A percentile compares a stretch with the other conserved stretches of the same genome.
phyloP scores from a whole-genome alignment of 2,113 vertebrate species.

The Falco punctatus region DNA sequence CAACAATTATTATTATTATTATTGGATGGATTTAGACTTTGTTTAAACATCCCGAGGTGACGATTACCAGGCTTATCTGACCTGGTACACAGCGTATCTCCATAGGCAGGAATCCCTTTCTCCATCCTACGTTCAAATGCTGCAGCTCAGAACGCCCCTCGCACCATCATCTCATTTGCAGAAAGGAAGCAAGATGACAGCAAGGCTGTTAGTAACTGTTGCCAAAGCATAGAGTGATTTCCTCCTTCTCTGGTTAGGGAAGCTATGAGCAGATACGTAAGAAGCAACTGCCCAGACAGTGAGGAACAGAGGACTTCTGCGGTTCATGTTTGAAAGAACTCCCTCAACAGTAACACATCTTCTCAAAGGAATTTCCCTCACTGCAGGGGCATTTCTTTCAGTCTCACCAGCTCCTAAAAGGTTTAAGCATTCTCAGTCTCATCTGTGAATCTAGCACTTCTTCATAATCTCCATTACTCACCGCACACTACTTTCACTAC shows the following conservation, averaged over 20 bases:
- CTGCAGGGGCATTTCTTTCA: not conserved
- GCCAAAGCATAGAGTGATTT: not conserved
- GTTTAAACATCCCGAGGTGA: not conserved
- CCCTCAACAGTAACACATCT: not conserved
- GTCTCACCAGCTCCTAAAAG: not conserved
- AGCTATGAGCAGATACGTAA: not conserved
- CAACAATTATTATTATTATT: not conserved
- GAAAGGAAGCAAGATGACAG: not conserved
- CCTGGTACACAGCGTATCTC: not conserved
- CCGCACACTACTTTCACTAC: accelerated
- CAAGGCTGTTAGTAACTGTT: not conserved
- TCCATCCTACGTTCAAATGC: not conserved
- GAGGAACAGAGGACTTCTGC: not conserved
- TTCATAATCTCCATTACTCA: not conserved
- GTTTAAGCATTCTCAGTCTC: not conserved
- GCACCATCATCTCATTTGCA: not conserved
- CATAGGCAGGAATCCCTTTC: not conserved
- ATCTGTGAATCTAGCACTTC: too few species aligned
- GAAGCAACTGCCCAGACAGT: not conserved
- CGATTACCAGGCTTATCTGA: not conserved
- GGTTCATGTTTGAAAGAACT: not conserved
- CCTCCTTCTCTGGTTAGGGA: not conserved
- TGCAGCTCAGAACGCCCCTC: not conserved
- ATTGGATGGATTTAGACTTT: not conserved
- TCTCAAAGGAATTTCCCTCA: not conserved